Evolutionary conservation across 2,797 vertebrate species (phyloP).

Genomic region (Halcyon chelicuti): DNA sequence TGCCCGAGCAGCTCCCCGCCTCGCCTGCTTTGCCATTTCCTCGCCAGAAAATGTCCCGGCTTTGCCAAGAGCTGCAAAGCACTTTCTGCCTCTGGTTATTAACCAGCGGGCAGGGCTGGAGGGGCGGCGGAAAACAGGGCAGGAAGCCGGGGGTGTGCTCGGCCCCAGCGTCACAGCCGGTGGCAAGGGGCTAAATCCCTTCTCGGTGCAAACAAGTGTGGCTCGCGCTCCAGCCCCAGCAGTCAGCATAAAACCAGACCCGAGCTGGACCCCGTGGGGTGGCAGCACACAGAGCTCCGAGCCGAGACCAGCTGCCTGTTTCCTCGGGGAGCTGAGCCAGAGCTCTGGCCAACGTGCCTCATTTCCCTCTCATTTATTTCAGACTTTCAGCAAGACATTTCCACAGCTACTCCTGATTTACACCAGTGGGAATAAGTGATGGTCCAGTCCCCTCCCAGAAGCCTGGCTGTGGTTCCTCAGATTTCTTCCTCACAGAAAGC

Average conservation of each 20-base stretch:
- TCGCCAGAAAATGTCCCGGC: not conserved
- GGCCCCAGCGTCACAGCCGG: not conserved
- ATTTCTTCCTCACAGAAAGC: slow-evolving; percentile 43
- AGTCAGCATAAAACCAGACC: not conserved
- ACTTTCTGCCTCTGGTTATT: not conserved
- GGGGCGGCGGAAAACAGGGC: not conserved
- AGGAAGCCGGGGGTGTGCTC: not conserved
- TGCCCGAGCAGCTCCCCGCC: not conserved
- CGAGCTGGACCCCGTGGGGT: not conserved
- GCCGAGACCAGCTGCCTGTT: slow-evolving; percentile 2
- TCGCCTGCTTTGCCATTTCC: not conserved
- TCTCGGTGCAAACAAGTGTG: not conserved
- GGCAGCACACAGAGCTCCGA: not conserved
- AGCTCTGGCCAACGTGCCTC: not conserved
- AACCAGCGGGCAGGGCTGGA: not conserved
- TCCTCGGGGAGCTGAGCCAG: not conserved
- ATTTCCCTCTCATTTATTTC: slow-evolving; percentile 43
- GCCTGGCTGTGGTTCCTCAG: slow-evolving; percentile 30
- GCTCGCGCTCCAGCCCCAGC: not conserved
- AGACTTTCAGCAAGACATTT: slow-evolving; percentile 50
- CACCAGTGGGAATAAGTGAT: slow-evolving; percentile 22
- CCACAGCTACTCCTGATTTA: slow-evolving; percentile 47
- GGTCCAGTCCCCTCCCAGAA: slow-evolving; percentile 37
- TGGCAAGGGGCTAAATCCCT: not conserved
- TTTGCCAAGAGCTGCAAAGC: not conserved